Conservation (phyloP, 2,113 vertebrate species). For the Protobothrops mucrosquamatus region DNA sequence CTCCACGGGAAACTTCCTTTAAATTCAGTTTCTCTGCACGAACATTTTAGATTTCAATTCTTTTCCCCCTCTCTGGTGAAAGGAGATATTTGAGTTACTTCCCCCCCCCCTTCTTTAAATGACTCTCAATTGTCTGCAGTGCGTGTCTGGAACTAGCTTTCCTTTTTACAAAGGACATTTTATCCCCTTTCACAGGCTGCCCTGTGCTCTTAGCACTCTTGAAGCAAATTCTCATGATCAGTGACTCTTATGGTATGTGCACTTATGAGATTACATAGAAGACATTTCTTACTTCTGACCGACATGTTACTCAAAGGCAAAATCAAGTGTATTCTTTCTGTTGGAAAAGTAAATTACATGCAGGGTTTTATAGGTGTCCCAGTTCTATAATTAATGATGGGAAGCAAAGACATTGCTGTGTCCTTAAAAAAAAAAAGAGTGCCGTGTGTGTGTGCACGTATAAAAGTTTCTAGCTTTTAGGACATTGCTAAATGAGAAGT, state of each 20-base stretch:
- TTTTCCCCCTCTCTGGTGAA: neutral
- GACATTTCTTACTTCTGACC: conserved; percentile 21
- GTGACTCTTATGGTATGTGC: neutral
- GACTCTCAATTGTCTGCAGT: neutral
- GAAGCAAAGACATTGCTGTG: neutral
- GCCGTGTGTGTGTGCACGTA: fast-evolving
- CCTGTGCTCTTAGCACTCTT: conserved; percentile 14
- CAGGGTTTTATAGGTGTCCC: neutral
- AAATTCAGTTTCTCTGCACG: neutral
- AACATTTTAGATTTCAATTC: neutral
- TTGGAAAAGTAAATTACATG: neutral
- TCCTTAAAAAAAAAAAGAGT: neutral
- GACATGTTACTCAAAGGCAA: neutral
- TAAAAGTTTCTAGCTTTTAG: neutral
- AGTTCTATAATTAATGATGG: neutral
- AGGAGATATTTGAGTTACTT: neutral
- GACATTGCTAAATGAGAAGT: neutral
- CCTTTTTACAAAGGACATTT: conserved; percentile 18
- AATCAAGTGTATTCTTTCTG: neutral
- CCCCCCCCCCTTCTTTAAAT: neutral
- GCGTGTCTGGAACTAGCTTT: neutral
- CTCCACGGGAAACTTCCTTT: neutral
- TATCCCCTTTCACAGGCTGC: neutral
- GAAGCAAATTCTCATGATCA: neutral
- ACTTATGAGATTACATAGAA: conserved; percentile 25